Evolutionary conservation across 2,888 invertebrate genomes (phyloP), one percentile per base, ranked within the genome.

Genomic region (Acanthosoma haemorrhoidale): DNA sequence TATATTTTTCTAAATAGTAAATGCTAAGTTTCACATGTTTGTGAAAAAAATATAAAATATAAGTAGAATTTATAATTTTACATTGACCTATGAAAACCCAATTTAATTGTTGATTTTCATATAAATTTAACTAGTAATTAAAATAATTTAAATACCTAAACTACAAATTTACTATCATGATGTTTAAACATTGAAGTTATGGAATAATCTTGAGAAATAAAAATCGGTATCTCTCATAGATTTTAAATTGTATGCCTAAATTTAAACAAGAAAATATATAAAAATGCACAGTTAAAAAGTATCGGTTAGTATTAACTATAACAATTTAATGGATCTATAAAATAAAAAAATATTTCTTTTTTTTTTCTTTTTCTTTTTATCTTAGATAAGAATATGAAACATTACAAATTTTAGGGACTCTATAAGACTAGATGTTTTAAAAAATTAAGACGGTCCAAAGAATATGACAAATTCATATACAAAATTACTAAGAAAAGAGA

Each of bases 361-460:
- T 43, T 21, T 51, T 18, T 43, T 43, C 18, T 41, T 9, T 2
- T 18, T 9, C 13, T 41, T 21, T 25, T 51, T 51, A 25, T 51
- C 25, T 51, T 25, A 51, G 51, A 51, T 51, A 51, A 25, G 51
- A 51, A 51, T 51, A 51, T 13, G 51, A 51, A 51, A 51, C 51
- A 6, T 51, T 51, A 51, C n/a, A 51, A 51, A 51, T 51, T 51
- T 51, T 61, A 61, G 34, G 60, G 60, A 60, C 60, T 32, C 60
- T 32, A 60, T 18, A 60, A 18, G 61, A 61, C 61, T 61, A 61
- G 61, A 61, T 61, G 36, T 16, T 61, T 61, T 34, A 61, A 25
- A 32, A 61, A 61, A 61, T 18, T 32, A 61, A 61, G 61, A 61
- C 36, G 61, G 61, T 61, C 61, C 61, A 61, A 61, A 32, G 36